Evolutionary conservation across 2,797 vertebrate species (phyloP), one percentile per base, ranked within the genome.

Genomic region (Cuniculus paca): DNA sequence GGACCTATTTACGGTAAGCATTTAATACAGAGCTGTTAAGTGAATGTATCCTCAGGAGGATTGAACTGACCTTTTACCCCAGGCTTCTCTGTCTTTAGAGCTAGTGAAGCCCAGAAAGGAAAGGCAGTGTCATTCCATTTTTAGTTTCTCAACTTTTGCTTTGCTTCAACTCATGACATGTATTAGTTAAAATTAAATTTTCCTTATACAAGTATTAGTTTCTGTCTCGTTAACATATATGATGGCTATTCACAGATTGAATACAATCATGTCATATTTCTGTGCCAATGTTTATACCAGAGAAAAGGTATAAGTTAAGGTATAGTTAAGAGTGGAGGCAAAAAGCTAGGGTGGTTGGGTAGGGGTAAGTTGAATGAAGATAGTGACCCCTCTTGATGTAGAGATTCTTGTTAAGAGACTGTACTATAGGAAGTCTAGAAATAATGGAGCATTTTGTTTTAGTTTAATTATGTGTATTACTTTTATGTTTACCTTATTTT

Each of bases 121-220:
- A 45, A 80, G 26, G 20, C 24, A 81, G 8, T 52, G 50, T 2
- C 36, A 74, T 80, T 77, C 26, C 70, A 31, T 28, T 72, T 86
- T 88, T n/a, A 45, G 24, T 90, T 65, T 80, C 75, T 28, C 61
- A 58, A 68, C 2, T 36, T 94, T 4, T n/a, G 6, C 13, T 90
- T 87, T 92, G 2, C 94, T 65, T 70, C 2, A 88, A 88, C 24
- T 86, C n/a, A 50, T 74, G 42, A 2, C 34, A 50, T 54, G 5
- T 20, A 34, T 78, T 77, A 77, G 54, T 34, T 94, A 54, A 50
- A 88, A 93, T 91, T 75, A 63, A 87, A 50, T 10, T 42, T 24
- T 28, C 16, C 58, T 86, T 50, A 24, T 68, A n/a, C 85, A 92
- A 95, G 26, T 19, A 42, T 90, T 88, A 48, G 19, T 72, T 93